Conservation (phyloP, 2,797 vertebrate species). For the Chanos chanos region DNA sequence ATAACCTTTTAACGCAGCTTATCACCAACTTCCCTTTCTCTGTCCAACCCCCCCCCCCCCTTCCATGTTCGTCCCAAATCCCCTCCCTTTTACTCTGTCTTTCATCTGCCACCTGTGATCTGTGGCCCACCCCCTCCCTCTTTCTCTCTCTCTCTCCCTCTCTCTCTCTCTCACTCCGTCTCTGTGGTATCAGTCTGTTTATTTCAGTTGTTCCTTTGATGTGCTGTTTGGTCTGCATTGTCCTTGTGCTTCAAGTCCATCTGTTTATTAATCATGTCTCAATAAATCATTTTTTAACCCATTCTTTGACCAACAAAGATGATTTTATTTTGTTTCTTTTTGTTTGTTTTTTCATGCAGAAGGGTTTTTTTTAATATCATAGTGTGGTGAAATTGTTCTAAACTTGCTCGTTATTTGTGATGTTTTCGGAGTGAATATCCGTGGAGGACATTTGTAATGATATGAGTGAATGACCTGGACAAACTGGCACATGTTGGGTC, state of each 20-base stretch:
- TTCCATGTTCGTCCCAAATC: conserved; percentile 3
- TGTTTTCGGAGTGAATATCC: no score
- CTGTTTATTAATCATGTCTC: conserved; percentile 42
- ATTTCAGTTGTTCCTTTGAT: conserved; percentile 54
- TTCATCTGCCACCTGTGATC: conserved; percentile 50
- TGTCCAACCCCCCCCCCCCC: background rate
- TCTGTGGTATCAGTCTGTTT: conserved; percentile 11
- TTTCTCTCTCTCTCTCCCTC: background rate
- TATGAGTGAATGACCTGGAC: no score
- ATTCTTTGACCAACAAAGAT: conserved; percentile 53
- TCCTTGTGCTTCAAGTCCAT: conserved; percentile 53
- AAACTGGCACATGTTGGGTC: no score
- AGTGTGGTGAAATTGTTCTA: no score
- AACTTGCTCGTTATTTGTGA: no score
- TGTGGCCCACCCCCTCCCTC: conserved; percentile 22
- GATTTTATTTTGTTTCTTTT: conserved; percentile 44
- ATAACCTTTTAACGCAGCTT: no score
- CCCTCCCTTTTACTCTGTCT: background rate
- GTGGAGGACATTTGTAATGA: no score
- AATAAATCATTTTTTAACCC: conserved; percentile 31
- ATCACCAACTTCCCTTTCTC: no score
- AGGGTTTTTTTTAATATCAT: conserved; percentile 30
- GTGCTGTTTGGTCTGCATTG: conserved; percentile 56
- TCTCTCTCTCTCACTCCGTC: conserved; percentile 5
- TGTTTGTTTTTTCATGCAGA: conserved; percentile 36